These are phyloP conservation scores for Scelioninae gen. 1 DNA, from an alignment of 2,888 invertebrate genomes.

Conservation along the genomic window DNA sequence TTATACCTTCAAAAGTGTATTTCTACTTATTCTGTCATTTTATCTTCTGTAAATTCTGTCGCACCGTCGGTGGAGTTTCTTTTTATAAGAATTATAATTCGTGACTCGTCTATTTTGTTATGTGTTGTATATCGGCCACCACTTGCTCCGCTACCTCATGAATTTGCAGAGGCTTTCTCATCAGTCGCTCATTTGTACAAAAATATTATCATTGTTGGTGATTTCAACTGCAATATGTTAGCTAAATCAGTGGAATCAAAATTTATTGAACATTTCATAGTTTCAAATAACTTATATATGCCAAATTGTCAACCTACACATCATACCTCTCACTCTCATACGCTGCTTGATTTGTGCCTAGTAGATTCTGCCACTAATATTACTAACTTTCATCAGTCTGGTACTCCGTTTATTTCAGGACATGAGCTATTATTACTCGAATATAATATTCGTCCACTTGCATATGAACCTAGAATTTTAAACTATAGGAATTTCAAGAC, in stretches of 20 bases:
- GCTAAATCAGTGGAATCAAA: background rate
- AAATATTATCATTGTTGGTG: constrained; percentile 6
- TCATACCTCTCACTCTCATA: constrained; percentile 10
- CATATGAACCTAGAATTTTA: too few relatives aligned
- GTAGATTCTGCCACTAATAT: background rate
- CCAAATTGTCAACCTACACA: background rate
- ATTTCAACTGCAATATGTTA: constrained; percentile 23
- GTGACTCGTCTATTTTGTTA: background rate
- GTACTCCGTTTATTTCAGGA: constrained; percentile 8
- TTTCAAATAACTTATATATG: background rate
- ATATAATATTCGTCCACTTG: too few relatives aligned
- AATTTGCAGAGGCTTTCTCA: background rate
- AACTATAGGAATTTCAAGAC: constrained; percentile 6
- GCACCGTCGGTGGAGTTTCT: background rate
- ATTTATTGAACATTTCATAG: background rate
- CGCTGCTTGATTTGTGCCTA: background rate
- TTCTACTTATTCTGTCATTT: background rate
- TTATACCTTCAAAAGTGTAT: background rate
- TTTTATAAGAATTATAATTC: background rate
- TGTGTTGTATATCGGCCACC: background rate
- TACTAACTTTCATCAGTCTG: constrained; percentile 1
- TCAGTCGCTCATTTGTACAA: background rate
- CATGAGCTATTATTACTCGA: background rate
- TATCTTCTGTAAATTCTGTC: background rate
- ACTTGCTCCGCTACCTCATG: background rate